These are phyloP conservation scores for Xanthia icteritia DNA, from an alignment of 2,888 invertebrate species.

Conservation along the genomic window DNA sequence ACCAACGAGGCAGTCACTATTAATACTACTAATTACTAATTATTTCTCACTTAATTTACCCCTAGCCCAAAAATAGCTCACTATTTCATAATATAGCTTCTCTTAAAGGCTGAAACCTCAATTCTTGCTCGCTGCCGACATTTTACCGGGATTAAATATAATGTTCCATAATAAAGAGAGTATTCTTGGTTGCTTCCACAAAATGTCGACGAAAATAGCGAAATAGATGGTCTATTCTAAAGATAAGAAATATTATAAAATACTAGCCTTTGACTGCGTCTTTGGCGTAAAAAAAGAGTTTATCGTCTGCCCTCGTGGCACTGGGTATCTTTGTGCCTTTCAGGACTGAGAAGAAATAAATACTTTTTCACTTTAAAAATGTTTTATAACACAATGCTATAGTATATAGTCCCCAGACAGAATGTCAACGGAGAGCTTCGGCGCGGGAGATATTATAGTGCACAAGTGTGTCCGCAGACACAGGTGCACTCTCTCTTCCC, in stretches of 20 bases:
- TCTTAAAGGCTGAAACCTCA: slow-evolving; percentile 45
- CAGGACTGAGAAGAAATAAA: neutral
- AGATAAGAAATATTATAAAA: slow-evolving; percentile 23
- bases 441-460: too few species aligned
- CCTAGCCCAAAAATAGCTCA: slow-evolving; percentile 10
- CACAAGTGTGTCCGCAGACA: too few species aligned
- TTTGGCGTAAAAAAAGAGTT: neutral
- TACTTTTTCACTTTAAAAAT: neutral
- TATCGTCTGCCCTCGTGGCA: neutral
- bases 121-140: slow-evolving; percentile 33
- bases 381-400: too few species aligned
- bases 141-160: slow-evolving; percentile 54
- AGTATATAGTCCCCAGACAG: too few species aligned
- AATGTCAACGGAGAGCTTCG: too few species aligned
- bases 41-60: slow-evolving; percentile 1
- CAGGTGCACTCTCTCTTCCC: too few species aligned
- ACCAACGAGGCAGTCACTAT: too few species aligned
- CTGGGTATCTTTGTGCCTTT: neutral
- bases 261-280: neutral
- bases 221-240: slow-evolving; percentile 13
- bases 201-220: slow-evolving; percentile 31
- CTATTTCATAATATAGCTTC: neutral
- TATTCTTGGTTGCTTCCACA: slow-evolving; percentile 14
- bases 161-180: slow-evolving; percentile 29
- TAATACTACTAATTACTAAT: neutral